Conservation (phyloP, 2,113 vertebrate genomes). For the Pluvianellus socialis region DNA sequence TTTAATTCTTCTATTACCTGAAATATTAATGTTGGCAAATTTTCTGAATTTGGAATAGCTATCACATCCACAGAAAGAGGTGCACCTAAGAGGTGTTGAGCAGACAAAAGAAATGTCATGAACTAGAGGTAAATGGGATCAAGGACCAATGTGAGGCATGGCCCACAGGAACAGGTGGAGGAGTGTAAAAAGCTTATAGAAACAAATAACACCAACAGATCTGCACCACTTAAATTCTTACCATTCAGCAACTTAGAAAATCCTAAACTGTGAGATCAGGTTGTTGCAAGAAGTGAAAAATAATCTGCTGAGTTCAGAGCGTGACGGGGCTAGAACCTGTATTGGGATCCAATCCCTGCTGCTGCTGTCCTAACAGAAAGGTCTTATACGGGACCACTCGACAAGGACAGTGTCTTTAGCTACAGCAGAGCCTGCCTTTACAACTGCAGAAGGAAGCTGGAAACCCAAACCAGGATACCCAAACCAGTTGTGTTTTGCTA, state of each 20-base stretch:
- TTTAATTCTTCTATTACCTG: background rate
- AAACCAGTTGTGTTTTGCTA: background rate
- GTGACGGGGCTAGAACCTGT: background rate
- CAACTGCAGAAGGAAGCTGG: background rate
- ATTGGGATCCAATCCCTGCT: background rate
- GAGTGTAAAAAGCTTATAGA: background rate
- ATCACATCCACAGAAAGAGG: background rate
- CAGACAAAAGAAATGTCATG: background rate
- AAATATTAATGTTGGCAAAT: background rate
- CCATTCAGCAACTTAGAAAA: background rate
- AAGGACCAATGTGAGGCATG: rapidly evolving
- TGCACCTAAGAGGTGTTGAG: background rate
- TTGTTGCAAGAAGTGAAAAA: background rate
- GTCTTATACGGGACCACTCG: background rate
- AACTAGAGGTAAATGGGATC: background rate
- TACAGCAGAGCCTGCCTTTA: background rate
- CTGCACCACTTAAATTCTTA: rapidly evolving
- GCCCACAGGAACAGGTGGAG: background rate
- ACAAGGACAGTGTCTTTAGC: background rate
- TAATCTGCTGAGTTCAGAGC: background rate
- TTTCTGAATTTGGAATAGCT: background rate
- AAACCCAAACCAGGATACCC: background rate
- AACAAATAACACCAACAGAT: background rate
- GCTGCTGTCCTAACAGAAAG: background rate
- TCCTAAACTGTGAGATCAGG: background rate